These are phyloP conservation scores for Noturus placidus DNA, from an alignment of 2,113 vertebrate species.

Conservation along the genomic window DNA sequence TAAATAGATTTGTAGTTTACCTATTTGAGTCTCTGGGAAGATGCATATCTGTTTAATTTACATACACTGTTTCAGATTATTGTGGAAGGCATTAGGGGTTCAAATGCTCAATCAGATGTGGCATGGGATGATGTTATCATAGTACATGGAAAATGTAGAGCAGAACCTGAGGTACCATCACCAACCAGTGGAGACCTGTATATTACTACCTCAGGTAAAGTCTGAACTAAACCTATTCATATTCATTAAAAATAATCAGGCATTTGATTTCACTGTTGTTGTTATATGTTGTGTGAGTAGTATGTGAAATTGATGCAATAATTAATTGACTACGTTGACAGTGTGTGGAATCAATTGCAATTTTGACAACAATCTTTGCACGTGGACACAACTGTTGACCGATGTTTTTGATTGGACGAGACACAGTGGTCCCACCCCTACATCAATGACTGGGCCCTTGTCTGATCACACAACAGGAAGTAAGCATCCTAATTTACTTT, in stretches of 20 bases:
- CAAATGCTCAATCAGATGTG: constrained; percentile 64
- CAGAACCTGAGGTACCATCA: background rate
- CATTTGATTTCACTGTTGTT: background rate
- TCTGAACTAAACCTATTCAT: background rate
- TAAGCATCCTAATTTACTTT: background rate
- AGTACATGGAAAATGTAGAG: constrained; percentile 43
- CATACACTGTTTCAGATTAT: constrained; percentile 64
- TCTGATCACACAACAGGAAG: constrained; percentile 62
- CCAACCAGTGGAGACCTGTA: constrained; percentile 1
- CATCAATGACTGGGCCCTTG: constrained; percentile 57
- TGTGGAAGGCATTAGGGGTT: constrained; percentile 70
- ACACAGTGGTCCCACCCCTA: constrained; percentile 58
- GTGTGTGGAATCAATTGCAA: constrained; percentile 67
- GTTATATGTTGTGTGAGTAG: background rate
- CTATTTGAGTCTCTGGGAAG: background rate
- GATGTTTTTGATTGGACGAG: constrained; percentile 73
- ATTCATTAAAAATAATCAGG: background rate
- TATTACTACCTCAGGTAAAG: constrained; percentile 7
- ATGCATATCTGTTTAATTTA: background rate
- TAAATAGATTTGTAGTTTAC: background rate
- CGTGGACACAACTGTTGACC: constrained; percentile 69
- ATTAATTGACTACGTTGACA: constrained; percentile 49
- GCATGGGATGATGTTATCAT: constrained; percentile 66
- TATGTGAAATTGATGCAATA: background rate
- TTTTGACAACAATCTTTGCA: constrained; percentile 73